Conservation (phyloP, 2,797 vertebrate species). For the Erpetoichthys calabaricus region DNA sequence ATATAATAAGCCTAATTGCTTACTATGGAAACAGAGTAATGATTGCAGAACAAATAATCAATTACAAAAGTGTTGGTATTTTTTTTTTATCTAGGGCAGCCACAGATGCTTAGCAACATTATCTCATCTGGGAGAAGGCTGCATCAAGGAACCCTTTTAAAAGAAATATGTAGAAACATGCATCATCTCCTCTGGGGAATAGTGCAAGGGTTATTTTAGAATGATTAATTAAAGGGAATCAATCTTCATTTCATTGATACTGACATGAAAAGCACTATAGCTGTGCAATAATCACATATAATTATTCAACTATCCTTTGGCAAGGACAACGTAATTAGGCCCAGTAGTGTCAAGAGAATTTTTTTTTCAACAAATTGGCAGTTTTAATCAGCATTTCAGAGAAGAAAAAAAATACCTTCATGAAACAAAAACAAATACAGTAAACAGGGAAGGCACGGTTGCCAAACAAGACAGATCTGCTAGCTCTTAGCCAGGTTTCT, state of each 20-base stretch:
- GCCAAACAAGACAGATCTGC: conserved; percentile 1
- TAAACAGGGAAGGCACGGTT: not conserved
- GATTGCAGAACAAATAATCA: conserved; percentile 22
- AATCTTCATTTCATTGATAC: conserved; percentile 53
- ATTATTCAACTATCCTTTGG: conserved; percentile 62
- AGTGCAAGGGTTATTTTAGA: conserved; percentile 40
- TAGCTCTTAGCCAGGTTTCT: not conserved
- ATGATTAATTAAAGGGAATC: conserved; percentile 64
- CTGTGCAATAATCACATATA: conserved; percentile 49
- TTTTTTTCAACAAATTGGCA: conserved; percentile 53
- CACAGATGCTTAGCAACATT: conserved; percentile 22
- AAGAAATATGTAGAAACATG: conserved; percentile 38
- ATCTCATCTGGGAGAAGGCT: conserved; percentile 34
- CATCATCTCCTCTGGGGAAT: conserved; percentile 37
- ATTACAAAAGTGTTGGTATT: conserved; percentile 18
- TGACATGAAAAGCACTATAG: conserved; percentile 46
- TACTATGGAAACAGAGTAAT: conserved; percentile 19
- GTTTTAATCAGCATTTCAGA: conserved; percentile 52
- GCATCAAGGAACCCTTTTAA: conserved; percentile 32
- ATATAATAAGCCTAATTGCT: conserved; percentile 18
- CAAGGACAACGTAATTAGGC: conserved; percentile 59
- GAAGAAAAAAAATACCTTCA: conserved; percentile 22
- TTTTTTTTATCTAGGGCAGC: conserved; percentile 25
- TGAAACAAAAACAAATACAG: conserved; percentile 22
- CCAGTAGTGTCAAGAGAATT: conserved; percentile 52